Evolutionary conservation across 2,888 invertebrate genomes (phyloP).

Genomic region (Folsomia manolachei): DNA sequence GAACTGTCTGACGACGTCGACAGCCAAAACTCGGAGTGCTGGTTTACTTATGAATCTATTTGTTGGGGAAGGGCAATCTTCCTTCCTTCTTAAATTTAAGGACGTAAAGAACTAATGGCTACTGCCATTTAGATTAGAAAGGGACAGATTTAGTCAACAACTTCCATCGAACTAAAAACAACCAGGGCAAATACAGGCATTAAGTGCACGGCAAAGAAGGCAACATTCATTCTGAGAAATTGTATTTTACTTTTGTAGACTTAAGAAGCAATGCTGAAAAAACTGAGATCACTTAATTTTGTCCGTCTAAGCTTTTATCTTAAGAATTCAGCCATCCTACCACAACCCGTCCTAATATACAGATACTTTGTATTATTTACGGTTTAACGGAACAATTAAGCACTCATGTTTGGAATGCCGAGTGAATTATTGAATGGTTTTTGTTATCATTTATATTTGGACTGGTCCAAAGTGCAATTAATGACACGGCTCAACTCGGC

Average conservation of each 20-base stretch:
- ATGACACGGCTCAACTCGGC: no score
- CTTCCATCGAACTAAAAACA: no score
- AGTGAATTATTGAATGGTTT: neutral
- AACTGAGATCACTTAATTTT: neutral
- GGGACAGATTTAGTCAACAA: slow-evolving; percentile 36
- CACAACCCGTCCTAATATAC: neutral
- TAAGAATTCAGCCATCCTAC: neutral
- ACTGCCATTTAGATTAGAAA: slow-evolving; percentile 41
- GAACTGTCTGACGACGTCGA: no score
- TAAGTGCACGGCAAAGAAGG: no score
- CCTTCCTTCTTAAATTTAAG: slow-evolving; percentile 9
- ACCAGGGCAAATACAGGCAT: no score
- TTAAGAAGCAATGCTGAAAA: no score
- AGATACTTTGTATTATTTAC: neutral
- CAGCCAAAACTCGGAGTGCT: neutral
- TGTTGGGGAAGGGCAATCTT: slow-evolving; percentile 19
- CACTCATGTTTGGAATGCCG: neutral
- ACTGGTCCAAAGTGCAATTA: neutral
- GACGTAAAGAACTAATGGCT: slow-evolving; percentile 26
- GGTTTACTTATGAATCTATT: no score
- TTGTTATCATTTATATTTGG: neutral
- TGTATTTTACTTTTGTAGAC: no score
- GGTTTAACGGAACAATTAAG: neutral
- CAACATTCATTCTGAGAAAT: no score
- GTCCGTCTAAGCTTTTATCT: no score